A percentile compares a stretch with the other conserved stretches of the same genome.
Conservation (phyloP, 1,140 invertebrate genomes). For the Drusus annulatus region DNA sequence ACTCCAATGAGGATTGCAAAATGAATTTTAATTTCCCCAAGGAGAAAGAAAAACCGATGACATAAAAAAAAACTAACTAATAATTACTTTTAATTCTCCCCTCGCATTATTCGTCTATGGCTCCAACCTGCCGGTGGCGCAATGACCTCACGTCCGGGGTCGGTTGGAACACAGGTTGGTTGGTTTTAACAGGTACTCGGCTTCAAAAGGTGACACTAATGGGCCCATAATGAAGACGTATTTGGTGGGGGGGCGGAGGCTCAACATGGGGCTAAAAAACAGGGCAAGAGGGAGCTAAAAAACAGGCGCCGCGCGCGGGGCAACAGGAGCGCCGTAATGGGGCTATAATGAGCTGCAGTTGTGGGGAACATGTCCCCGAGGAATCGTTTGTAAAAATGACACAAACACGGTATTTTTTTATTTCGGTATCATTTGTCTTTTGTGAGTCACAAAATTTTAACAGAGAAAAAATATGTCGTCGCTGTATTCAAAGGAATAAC, state of each 20-base stretch:
- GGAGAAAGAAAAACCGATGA: too few species aligned
- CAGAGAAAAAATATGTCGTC: background rate
- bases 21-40: too few species aligned
- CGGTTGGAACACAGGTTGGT: background rate
- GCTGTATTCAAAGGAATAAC: background rate
- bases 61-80: too few species aligned
- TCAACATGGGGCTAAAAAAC: background rate
- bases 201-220: conserved; percentile 36
- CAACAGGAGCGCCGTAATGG: conserved; percentile 5
- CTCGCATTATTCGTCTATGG: too few species aligned
- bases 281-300: background rate
- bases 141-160: background rate
- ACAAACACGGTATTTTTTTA: conserved; percentile 3
- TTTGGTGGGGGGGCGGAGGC: background rate
- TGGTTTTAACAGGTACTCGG: conserved; percentile 4
- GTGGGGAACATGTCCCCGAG: background rate
- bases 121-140: too few species aligned
- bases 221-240: conserved; percentile 40
- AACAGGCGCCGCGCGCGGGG: background rate
- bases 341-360: conserved; percentile 19
- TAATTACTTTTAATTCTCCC: too few species aligned
- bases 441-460: background rate
- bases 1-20: too few species aligned
- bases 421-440: background rate
- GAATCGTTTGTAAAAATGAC: background rate